phyloP scores from a whole-genome alignment of 2,797 vertebrate genomes.

The Rallus crepitans region DNA sequence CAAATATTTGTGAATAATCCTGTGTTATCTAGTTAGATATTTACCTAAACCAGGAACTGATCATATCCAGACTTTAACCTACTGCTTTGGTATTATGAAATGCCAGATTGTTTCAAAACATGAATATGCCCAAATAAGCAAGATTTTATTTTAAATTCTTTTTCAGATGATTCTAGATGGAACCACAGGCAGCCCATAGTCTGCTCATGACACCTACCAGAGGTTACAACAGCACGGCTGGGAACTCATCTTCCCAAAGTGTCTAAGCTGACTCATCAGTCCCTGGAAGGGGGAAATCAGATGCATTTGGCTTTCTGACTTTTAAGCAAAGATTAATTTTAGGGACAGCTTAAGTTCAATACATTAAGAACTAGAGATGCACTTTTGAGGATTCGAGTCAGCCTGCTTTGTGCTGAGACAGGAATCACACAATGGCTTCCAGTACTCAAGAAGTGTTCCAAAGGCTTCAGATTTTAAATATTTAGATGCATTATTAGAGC shows the following conservation, averaged over 20 bases:
- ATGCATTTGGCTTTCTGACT: neutral
- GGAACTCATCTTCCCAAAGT: conserved; percentile 3
- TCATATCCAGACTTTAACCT: conserved; percentile 58
- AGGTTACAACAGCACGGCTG: neutral
- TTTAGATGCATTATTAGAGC: conserved; percentile 32
- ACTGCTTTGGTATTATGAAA: conserved; percentile 55
- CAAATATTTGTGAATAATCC: conserved; percentile 64
- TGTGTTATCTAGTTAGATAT: conserved; percentile 54
- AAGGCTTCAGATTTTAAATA: conserved; percentile 41
- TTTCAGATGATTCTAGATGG: conserved; percentile 78
- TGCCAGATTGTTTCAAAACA: conserved; percentile 23
- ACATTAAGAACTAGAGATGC: neutral
- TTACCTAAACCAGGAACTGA: conserved; percentile 50
- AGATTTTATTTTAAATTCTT: conserved; percentile 21
- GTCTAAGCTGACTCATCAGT: neutral
- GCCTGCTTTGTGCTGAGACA: conserved; percentile 4
- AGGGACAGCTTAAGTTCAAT: conserved; percentile 2
- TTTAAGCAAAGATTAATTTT: conserved; percentile 28
- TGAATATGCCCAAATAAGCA: conserved; percentile 48
- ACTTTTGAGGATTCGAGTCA: conserved; percentile 27
- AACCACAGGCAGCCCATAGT: conserved; percentile 61
- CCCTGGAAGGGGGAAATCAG: conserved; percentile 13
- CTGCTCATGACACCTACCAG: conserved; percentile 68
- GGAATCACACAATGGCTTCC: neutral
- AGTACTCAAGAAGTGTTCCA: conserved; percentile 27